Conservation (phyloP, 2,113 vertebrate species). For the Epinephelus fuscoguttatus region DNA sequence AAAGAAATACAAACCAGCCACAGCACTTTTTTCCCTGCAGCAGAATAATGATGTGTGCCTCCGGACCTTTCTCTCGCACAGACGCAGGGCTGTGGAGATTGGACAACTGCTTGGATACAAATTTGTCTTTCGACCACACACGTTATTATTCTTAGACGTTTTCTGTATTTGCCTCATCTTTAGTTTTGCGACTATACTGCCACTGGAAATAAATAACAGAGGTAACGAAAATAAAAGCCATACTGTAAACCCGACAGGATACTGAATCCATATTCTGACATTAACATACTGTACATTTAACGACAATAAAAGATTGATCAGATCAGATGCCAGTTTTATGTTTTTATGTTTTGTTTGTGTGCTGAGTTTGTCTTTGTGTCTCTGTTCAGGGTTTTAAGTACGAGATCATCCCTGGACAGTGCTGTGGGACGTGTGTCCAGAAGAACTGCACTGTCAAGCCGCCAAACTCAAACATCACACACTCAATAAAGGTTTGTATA, state of each 20-base stretch:
- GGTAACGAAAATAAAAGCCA: not conserved
- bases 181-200: not conserved
- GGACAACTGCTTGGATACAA: too few relatives aligned
- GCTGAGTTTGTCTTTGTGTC: slow-evolving; percentile 20
- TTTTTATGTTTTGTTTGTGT: not conserved
- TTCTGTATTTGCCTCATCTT: not conserved
- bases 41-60: too few relatives aligned
- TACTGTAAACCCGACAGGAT: not conserved
- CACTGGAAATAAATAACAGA: not conserved
- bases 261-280: not conserved
- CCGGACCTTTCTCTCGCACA: too few relatives aligned
- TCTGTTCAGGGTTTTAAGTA: slow-evolving; percentile 83
- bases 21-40: too few relatives aligned
- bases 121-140: too few relatives aligned
- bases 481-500: slow-evolving; percentile 73
- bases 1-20: too few relatives aligned
- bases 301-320: not conserved
- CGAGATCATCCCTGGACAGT: slow-evolving; percentile 61
- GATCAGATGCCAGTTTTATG: not conserved
- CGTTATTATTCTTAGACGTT: too few relatives aligned
- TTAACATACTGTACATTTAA: not conserved
- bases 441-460: slow-evolving; percentile 74
- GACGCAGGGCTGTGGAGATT: too few relatives aligned
- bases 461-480: slow-evolving; percentile 51
- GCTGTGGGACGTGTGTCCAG: slow-evolving; percentile 86